A percentile compares a stretch with the other conserved stretches of the same genome.
These are phyloP conservation scores for Macaria liturata DNA, from an alignment of 2,888 invertebrate genomes.

Conservation along the genomic window DNA sequence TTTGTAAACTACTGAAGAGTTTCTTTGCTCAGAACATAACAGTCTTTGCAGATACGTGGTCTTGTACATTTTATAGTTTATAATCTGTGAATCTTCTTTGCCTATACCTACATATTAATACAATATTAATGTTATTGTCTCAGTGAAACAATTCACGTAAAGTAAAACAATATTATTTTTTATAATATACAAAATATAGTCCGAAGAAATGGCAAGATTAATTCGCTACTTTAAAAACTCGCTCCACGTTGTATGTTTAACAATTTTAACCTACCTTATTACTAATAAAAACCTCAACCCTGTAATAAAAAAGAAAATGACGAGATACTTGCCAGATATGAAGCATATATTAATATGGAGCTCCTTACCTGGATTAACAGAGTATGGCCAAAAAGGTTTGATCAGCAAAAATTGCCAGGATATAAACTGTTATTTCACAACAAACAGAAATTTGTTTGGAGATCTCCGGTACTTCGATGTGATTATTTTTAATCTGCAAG, in stretches of 20 bases:
- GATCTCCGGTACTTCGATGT: conserved; percentile 64
- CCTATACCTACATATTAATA: too few relatives aligned
- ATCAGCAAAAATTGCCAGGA: conserved; percentile 46
- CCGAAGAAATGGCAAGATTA: conserved; percentile 37
- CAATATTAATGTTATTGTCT: too few relatives aligned
- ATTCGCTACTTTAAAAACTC: conserved; percentile 39
- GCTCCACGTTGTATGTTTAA: conserved; percentile 37
- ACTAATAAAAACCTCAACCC: conserved; percentile 32
- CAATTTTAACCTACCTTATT: conserved; percentile 36
- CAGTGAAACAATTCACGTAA: too few relatives aligned
- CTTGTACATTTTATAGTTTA: too few relatives aligned
- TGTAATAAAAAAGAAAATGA: conserved; percentile 39
- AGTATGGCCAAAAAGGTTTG: conserved; percentile 54
- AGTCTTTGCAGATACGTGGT: too few relatives aligned
- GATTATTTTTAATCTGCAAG: conserved; percentile 60
- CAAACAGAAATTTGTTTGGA: conserved; percentile 51
- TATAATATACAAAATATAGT: too few relatives aligned
- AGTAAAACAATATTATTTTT: too few relatives aligned
- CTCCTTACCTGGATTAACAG: conserved; percentile 42
- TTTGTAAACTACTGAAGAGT: too few relatives aligned
- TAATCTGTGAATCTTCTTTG: too few relatives aligned
- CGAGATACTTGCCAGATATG: conserved; percentile 54
- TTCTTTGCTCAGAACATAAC: too few relatives aligned
- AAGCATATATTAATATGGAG: conserved; percentile 67
- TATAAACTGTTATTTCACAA: conserved; percentile 64